Conservation (phyloP, 2,113 vertebrate genomes). For the Miniopterus natalensis region DNA sequence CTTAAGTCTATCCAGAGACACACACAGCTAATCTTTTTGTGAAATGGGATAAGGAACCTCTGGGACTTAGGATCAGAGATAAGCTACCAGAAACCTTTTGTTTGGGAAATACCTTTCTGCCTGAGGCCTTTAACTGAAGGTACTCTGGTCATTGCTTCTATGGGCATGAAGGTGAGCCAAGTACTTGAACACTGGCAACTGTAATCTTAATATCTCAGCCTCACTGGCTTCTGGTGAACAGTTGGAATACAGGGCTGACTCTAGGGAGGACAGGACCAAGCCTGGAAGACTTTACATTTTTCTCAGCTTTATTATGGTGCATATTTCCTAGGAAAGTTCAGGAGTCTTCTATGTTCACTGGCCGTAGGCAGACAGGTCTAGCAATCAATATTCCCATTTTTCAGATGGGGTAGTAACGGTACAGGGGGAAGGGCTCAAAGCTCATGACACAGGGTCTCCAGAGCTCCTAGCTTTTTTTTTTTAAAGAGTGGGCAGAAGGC, state of each 20-base stretch:
- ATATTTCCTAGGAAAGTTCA: background rate
- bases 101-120: background rate
- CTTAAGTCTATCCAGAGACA: background rate
- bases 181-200: background rate
- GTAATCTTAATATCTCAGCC: background rate
- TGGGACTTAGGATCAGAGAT: background rate
- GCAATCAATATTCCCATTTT: background rate
- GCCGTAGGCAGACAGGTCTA: background rate
- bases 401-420: background rate
- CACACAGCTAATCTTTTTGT: background rate
- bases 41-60: background rate
- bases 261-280: background rate
- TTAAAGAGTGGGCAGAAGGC: background rate
- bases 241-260: background rate
- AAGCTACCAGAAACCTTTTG: background rate
- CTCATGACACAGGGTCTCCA: background rate
- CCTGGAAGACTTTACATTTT: background rate
- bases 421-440: background rate
- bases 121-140: background rate
- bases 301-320: background rate
- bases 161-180: background rate
- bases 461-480: background rate
- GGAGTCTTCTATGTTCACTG: background rate
- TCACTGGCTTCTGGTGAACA: background rate
- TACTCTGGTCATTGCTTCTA: background rate